Conservation (phyloP, 1,140 invertebrate species). For the Drosophila miranda region DNA sequence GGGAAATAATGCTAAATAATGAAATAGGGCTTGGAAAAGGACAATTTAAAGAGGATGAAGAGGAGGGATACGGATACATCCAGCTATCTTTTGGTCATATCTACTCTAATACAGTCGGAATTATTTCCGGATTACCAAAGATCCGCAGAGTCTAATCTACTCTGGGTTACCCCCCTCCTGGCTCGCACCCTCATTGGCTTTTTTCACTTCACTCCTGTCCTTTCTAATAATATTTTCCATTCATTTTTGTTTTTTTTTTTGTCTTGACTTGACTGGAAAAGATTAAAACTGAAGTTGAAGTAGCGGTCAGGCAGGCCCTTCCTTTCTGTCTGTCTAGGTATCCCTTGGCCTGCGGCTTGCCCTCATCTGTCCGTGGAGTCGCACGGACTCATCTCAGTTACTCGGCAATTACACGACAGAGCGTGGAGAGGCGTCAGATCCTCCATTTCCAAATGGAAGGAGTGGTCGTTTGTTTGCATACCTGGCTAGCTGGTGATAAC, state of each 20-base stretch:
- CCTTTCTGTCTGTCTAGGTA: conserved; percentile 3
- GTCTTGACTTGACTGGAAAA: conserved; percentile 20
- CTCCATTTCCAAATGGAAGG: conserved; percentile 9
- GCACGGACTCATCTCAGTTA: conserved; percentile 28
- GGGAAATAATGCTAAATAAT: too few relatives aligned
- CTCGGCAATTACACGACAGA: conserved; percentile 65
- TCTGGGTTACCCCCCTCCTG: not conserved
- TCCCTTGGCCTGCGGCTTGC: conserved; percentile 8
- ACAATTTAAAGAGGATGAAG: too few relatives aligned
- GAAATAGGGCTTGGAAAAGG: too few relatives aligned
- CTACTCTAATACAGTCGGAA: too few relatives aligned
- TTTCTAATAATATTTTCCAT: conserved; percentile 44
- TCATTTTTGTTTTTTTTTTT: conserved; percentile 8
- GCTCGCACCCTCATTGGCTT: conserved; percentile 2
- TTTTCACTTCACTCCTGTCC: not conserved
- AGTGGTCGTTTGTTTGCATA: conserved; percentile 64
- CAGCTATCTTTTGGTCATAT: too few relatives aligned
- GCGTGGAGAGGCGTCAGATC: conserved; percentile 48
- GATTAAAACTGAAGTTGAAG: conserved; percentile 62
- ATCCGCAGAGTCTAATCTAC: not conserved
- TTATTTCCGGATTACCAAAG: too few relatives aligned
- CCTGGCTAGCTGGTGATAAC: conserved; percentile 77
- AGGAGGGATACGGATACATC: too few relatives aligned
- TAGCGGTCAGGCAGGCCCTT: conserved; percentile 18
- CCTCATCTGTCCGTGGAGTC: not conserved